Base-by-base conservation (phyloP, 2,113 vertebrate species). In the Sander vitreus region DNA sequence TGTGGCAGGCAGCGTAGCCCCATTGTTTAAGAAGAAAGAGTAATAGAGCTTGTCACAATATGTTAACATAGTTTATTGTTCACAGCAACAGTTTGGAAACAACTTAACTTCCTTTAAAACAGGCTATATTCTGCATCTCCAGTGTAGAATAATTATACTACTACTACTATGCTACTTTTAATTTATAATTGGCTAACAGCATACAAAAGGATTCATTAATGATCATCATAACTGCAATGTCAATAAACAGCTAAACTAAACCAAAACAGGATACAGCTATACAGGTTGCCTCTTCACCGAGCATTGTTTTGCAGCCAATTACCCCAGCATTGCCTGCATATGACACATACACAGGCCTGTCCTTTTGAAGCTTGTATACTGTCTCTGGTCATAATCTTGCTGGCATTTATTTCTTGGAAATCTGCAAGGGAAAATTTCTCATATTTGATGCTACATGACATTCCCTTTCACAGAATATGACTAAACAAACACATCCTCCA, bases 31-130 rank as follows among this genome's bases (percentile, higher is more conserved):
- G 78, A 89, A 91, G 83, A 94, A 89, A 80, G 86, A 87, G 75
- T 91, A 93, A 91, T 92, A 88, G 89, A 91, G 83, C 87, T 89
- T 93, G 90, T 93, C 92, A 93, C 86, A 93, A 94, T 91, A 91
- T 78, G 85, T 92, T 90, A 88, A 84, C 90, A 74, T 76, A 88
- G 78, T 92, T 90, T 85, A 92, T 88, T 90, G 88, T 93, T 91
- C 83, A 82, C 60, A 85, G 85, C 86, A 89, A 92, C 85, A 89
- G 85, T 89, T 91, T 88, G 89, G 85, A 92, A 92, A 91, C 89
- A 93, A 83, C 81, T 90, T 76, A 83, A 87, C 85, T 88, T 85
- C 79, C 64, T 79, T 76, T 86, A 21, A 88, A 88, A 85, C n/a
- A 62, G 58, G 73, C 74, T 18, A 73, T 18, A 73, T 80, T 85